A percentile compares a stretch with the other conserved stretches of the same genome.
Evolutionary conservation across 2,888 invertebrate species (phyloP).

Genomic region (Morpho deidamia): DNA sequence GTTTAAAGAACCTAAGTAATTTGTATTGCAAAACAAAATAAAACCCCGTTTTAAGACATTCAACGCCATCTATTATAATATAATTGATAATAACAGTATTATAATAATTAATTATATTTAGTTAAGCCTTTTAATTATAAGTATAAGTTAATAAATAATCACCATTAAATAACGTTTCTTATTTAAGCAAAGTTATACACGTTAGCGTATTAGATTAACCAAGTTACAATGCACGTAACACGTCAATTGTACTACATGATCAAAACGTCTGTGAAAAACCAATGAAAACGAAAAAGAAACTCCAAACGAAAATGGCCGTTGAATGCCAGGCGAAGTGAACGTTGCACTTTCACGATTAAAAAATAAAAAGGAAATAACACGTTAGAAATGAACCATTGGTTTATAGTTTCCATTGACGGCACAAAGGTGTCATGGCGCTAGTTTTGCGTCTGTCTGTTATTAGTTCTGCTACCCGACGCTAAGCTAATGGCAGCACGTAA

Average conservation of each 20-base stretch:
- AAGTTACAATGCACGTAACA: slow-evolving; percentile 28
- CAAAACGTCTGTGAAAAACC: slow-evolving; percentile 66
- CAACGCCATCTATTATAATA: slow-evolving; percentile 66
- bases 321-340: slow-evolving; percentile 69
- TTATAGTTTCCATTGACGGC: slow-evolving; percentile 51
- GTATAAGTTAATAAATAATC: no score
- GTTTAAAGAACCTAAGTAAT: no score
- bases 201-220: slow-evolving; percentile 10
- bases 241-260: slow-evolving; percentile 49
- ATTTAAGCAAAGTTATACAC: no score
- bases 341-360: slow-evolving; percentile 74
- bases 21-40: no score
- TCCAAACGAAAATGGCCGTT: slow-evolving; percentile 63
- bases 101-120: slow-evolving; percentile 2
- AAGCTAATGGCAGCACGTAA: slow-evolving; percentile 46
- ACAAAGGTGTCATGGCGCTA: slow-evolving; percentile 41
- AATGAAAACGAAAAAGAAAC: slow-evolving; percentile 66
- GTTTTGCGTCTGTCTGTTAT: slow-evolving; percentile 30
- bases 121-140: no score
- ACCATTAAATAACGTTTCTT: neutral
- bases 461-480: slow-evolving; percentile 72
- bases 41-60: slow-evolving; percentile 30
- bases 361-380: slow-evolving; percentile 58
- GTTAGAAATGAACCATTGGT: slow-evolving; percentile 64
- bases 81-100: slow-evolving; percentile 31